phyloP scores from a whole-genome alignment of 2,888 invertebrate species.

The Cantharis rustica region DNA sequence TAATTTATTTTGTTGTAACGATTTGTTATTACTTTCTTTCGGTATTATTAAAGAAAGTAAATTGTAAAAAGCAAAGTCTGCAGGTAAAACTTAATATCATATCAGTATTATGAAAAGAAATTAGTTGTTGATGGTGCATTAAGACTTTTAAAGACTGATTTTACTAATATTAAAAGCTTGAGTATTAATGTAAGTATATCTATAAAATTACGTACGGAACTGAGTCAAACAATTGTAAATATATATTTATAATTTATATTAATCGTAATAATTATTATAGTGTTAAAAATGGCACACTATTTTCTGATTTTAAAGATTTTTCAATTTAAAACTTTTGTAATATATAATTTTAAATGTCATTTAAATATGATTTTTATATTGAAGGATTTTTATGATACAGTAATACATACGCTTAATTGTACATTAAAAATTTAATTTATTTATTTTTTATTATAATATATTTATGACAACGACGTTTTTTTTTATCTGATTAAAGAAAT shows the following conservation, averaged over 20 bases:
- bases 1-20: not conserved
- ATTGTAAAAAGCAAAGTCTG: slow-evolving; percentile 3
- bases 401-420: slow-evolving; percentile 18
- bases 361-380: not conserved
- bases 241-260: slow-evolving; percentile 5
- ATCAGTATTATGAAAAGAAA: slow-evolving; percentile 20
- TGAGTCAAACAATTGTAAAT: slow-evolving; percentile 13
- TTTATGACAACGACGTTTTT: not conserved
- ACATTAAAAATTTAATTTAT: slow-evolving; percentile 3
- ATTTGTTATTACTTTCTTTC: not conserved
- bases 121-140: slow-evolving; percentile 7
- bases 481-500: not conserved
- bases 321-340: not conserved
- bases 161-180: slow-evolving; percentile 13
- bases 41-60: not conserved
- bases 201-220: slow-evolving; percentile 15
- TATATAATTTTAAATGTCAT: not conserved
- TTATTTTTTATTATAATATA: slow-evolving; percentile 17
- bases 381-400: not conserved
- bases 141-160: slow-evolving; percentile 23
- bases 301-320: not conserved
- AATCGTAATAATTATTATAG: not conserved
- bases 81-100: slow-evolving; percentile 6
- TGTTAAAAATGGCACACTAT: not conserved
- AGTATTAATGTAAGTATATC: slow-evolving; percentile 16